Evolutionary conservation across 2,797 vertebrate species (phyloP).

Genomic region (Rhinatrema bivittatum): DNA sequence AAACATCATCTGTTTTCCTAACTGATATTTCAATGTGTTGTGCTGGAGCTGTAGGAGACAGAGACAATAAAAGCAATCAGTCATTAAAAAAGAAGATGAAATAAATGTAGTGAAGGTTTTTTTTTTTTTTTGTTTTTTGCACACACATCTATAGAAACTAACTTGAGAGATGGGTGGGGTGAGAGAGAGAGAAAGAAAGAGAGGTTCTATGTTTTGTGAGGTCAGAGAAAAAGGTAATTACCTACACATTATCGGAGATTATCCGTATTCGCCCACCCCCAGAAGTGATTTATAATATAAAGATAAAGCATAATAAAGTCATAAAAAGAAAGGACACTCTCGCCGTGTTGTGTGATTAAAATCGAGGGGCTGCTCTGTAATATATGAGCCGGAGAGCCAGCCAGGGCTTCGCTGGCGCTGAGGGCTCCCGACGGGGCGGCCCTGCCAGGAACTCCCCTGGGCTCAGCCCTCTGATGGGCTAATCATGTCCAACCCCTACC

Average conservation of each 20-base stretch:
- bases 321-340: slow-evolving; percentile 51
- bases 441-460: slow-evolving; percentile 37
- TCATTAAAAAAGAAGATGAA: too few relatives aligned
- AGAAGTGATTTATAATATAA: slow-evolving; percentile 63
- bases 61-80: too few relatives aligned
- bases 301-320: slow-evolving; percentile 60
- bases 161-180: too few relatives aligned
- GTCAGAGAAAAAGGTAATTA: slow-evolving; percentile 46
- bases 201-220: too few relatives aligned
- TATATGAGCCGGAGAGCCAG: slow-evolving; percentile 30
- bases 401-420: slow-evolving; percentile 1
- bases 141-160: too few relatives aligned
- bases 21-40: too few relatives aligned
- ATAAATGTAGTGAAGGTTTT: too few relatives aligned
- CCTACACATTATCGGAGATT: slow-evolving; percentile 38
- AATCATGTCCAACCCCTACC: slow-evolving; percentile 68
- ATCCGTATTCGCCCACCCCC: slow-evolving; percentile 31
- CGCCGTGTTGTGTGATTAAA: slow-evolving; percentile 56
- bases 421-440: neutral
- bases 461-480: slow-evolving; percentile 66
- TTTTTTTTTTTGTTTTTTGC: too few relatives aligned
- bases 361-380: slow-evolving; percentile 54
- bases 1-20: too few relatives aligned
- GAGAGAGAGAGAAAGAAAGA: too few relatives aligned
- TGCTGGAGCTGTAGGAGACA: too few relatives aligned